phyloP scores from a whole-genome alignment of 2,888 invertebrate species.

The Parthenolecanium corni region DNA sequence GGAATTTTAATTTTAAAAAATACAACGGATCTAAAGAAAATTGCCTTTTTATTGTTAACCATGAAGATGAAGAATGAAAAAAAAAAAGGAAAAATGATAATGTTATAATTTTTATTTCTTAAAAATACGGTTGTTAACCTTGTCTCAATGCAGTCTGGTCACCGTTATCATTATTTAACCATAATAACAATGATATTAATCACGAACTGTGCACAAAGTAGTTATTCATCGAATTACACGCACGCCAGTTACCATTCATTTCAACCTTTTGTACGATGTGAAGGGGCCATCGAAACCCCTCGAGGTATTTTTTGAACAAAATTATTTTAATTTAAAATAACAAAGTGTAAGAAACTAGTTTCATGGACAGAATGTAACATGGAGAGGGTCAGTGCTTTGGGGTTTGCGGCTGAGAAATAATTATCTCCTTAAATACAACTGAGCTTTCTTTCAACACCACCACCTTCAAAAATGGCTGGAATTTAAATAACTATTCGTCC shows the following conservation, averaged over 20 bases:
- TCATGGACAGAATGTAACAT: no score
- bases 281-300: no score
- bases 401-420: no score
- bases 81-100: neutral
- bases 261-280: neutral
- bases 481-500: no score
- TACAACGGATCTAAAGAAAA: neutral
- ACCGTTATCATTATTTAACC: conserved; percentile 6
- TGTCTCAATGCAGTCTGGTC: conserved; percentile 1
- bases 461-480: no score
- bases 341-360: no score
- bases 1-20: neutral
- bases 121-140: conserved; percentile 9
- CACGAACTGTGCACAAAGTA: conserved; percentile 6
- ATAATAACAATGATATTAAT: conserved; percentile 17
- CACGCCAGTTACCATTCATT: conserved; percentile 15
- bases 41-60: neutral
- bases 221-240: conserved; percentile 15
- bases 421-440: no score
- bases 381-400: no score
- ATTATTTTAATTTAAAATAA: no score
- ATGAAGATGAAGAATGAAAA: neutral
- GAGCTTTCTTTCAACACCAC: no score
- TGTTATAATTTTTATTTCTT: neutral
- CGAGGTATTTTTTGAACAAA: no score